Conservation (phyloP, 2,113 vertebrate species). For the Himantopus leucocephalus region DNA sequence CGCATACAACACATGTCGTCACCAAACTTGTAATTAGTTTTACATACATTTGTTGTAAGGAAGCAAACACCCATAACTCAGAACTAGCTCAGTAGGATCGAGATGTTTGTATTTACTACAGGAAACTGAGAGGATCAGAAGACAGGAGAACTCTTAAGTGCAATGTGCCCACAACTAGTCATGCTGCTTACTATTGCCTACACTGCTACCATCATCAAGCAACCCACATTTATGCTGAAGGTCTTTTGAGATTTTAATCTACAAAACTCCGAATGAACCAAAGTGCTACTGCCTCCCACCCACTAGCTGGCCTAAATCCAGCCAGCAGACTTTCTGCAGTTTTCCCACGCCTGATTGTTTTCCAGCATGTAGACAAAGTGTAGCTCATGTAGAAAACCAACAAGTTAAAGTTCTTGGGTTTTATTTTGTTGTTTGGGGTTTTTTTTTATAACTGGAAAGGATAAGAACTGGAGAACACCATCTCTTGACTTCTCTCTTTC, state of each 20-base stretch:
- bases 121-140: not conserved
- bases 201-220: not conserved
- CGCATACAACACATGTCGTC: not conserved
- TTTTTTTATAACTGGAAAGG: not conserved
- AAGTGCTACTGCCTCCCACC: constrained; percentile 33
- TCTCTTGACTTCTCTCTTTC: not conserved
- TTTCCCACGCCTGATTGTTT: constrained; percentile 45
- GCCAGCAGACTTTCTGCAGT: not conserved
- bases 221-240: not conserved
- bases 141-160: not conserved
- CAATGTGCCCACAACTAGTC: not conserved
- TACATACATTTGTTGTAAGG: not conserved
- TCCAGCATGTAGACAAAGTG: not conserved
- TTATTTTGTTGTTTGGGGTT: not conserved
- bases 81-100: not conserved
- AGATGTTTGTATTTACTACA: not conserved
- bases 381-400: not conserved
- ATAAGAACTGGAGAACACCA: not conserved
- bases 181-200: constrained; percentile 5
- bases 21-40: not conserved
- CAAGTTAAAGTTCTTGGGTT: not conserved
- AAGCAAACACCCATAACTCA: not conserved
- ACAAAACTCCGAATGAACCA: not conserved
- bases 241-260: constrained; percentile 26
- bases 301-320: constrained; percentile 30